Percentiles rank a stretch among this genome's conserved stretches.
These are phyloP conservation scores for Eutolmus rufibarbis DNA, from an alignment of 2,888 invertebrate species.

Conservation along the genomic window DNA sequence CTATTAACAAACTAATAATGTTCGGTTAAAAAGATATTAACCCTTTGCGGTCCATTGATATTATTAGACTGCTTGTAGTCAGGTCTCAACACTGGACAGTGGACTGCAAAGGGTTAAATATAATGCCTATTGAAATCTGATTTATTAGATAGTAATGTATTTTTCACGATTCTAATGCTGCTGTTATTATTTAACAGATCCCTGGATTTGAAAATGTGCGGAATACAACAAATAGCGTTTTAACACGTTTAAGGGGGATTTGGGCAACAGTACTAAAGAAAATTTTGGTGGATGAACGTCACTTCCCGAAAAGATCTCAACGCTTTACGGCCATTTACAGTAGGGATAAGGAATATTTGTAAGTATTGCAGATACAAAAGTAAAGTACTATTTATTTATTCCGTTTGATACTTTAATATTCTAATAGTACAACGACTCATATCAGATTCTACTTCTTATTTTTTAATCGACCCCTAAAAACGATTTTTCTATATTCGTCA, in stretches of 20 bases:
- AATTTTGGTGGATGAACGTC: conserved; percentile 70
- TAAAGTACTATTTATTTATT: too few species aligned
- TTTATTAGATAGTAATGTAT: background rate
- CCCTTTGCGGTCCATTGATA: too few species aligned
- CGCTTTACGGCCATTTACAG: conserved; percentile 88
- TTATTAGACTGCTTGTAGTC: too few species aligned
- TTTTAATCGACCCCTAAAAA: too few species aligned
- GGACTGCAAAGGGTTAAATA: too few species aligned
- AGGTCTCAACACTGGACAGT: too few species aligned
- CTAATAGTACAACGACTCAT: too few species aligned
- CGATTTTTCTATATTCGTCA: too few species aligned
- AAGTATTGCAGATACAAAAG: conserved; percentile 61
- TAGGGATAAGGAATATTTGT: conserved; percentile 91
- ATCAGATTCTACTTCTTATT: too few species aligned
- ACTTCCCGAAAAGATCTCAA: conserved; percentile 80
- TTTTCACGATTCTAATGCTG: background rate
- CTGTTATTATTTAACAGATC: conserved; percentile 53
- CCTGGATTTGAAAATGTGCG: conserved; percentile 69
- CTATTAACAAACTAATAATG: background rate
- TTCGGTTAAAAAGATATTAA: background rate
- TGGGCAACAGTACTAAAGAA: conserved; percentile 55
- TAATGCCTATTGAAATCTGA: background rate
- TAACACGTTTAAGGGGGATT: conserved; percentile 56
- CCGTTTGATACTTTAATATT: too few species aligned
- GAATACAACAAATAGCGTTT: conserved; percentile 62